Conservation (phyloP, 2,888 invertebrate species). For the Aspidapion aeneum region DNA sequence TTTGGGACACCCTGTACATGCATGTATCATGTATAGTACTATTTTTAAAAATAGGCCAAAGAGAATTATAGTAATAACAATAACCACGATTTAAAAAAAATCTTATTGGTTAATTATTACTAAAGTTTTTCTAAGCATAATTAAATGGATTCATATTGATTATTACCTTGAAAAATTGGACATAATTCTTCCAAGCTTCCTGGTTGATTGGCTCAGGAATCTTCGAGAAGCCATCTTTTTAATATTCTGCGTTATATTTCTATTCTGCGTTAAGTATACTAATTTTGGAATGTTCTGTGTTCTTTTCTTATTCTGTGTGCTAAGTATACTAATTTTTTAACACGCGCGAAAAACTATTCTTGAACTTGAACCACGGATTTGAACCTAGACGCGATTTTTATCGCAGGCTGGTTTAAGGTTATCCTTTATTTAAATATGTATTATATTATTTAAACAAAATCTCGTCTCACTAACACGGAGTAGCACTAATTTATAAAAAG, state of each 20-base stretch:
- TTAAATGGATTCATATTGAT: no score
- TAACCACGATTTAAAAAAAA: no score
- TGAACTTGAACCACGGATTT: conserved; percentile 2
- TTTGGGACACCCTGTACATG: no score
- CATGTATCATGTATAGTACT: no score
- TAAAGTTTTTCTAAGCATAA: no score
- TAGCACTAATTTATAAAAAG: neutral
- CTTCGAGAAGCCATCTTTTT: conserved; percentile 33
- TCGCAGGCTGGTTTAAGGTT: neutral
- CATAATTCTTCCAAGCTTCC: conserved; percentile 41
- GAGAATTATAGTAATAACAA: no score
- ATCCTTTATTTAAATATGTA: no score
- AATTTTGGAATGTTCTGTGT: no score
- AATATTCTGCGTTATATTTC: neutral
- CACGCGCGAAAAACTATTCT: neutral
- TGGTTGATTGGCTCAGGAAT: conserved; percentile 36
- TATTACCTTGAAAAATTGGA: conserved; percentile 45
- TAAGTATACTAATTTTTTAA: neutral
- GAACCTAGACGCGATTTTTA: neutral
- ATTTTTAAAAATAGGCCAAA: no score
- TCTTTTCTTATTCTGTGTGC: neutral
- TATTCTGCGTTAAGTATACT: neutral
- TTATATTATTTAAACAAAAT: neutral
- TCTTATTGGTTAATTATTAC: no score
- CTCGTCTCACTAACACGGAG: no score